Evolutionary conservation across 2,797 vertebrate species (phyloP), one percentile per base, ranked within the genome.

Genomic region (Micropoecilia bifurca): DNA sequence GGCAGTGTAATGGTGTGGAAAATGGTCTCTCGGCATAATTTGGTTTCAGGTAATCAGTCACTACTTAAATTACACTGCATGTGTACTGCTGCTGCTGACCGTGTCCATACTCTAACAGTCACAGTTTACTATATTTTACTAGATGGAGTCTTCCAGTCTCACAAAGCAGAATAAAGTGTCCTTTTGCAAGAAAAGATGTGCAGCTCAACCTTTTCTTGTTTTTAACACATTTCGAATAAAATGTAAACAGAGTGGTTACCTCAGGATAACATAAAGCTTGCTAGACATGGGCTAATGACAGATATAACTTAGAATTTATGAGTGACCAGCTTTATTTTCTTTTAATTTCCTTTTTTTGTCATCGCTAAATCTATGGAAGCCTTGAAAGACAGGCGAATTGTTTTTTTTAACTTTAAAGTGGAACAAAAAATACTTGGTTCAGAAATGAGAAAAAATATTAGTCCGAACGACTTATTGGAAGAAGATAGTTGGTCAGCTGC

Each of bases 1-100:
- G 41, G 48, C 74, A 43, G 28, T 71, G 63, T 69, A 74, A 75
- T 80, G 78, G 57, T 75, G 73, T 75, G 78, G 73, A 71, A 75
- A 80, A 69, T 69, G 63, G 73, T 46, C 63, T 46, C 63, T 74
- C 25, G 3, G 25, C 48, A 53, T 53, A 55, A n/a, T 57, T 77
- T 71, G 68, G 25, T 30, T 45, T 66, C 57, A 9, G 16, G 48
- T 66, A 79, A 73, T 79, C 55, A 66, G 36, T 73, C 69, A 50
- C 16, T 63, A 7, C 57, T 69, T 73, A 66, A 73, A 47, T 59
- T 20, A 48, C 36, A 43, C 47, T 68, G 59, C 59, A 53, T 30
- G 71, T 74, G 46, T 74, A 33, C 46, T 68, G 50, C 8, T 66
- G 41, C 18, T 71, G 28, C 41, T 71, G 28, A 80, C 73, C 20